Conservation (phyloP, 2,113 vertebrate genomes). For the Gallinago paraguaiae region DNA sequence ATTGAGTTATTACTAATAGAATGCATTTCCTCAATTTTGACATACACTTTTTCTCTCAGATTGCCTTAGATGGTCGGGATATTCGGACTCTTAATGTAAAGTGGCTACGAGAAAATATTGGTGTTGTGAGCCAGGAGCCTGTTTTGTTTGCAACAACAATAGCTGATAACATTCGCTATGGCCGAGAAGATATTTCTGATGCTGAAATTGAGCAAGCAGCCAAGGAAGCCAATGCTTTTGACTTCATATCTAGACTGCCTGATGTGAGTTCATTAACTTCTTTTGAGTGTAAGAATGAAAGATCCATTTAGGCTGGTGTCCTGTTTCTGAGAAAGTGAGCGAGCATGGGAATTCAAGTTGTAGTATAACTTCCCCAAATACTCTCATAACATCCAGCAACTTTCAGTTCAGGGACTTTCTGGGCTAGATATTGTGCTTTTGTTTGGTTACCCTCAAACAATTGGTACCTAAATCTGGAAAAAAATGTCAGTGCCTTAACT, state of each 20-base stretch:
- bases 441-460: neutral
- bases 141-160: constrained; percentile 73
- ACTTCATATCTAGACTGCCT: constrained; percentile 74
- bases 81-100: constrained; percentile 70
- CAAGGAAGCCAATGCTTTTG: constrained; percentile 76
- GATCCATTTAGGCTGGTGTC: neutral
- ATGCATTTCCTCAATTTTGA: neutral
- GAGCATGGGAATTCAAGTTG: neutral
- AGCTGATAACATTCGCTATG: constrained; percentile 71
- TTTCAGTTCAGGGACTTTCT: neutral
- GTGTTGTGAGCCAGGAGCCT: constrained; percentile 76
- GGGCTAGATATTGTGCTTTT: neutral
- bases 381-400: neutral
- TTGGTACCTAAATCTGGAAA: neutral
- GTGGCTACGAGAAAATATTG: constrained; percentile 75
- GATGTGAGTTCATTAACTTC: constrained; percentile 59
- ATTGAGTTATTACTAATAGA: neutral
- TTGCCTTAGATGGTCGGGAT: constrained; percentile 70
- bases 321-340: neutral
- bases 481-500: neutral
- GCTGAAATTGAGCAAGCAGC: constrained; percentile 71
- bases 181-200: constrained; percentile 67
- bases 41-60: constrained; percentile 8
- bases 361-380: neutral
- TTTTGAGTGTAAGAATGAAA: neutral